phyloP scores from a whole-genome alignment of 2,113 vertebrate species.

The Nothobranchius furzeri region DNA sequence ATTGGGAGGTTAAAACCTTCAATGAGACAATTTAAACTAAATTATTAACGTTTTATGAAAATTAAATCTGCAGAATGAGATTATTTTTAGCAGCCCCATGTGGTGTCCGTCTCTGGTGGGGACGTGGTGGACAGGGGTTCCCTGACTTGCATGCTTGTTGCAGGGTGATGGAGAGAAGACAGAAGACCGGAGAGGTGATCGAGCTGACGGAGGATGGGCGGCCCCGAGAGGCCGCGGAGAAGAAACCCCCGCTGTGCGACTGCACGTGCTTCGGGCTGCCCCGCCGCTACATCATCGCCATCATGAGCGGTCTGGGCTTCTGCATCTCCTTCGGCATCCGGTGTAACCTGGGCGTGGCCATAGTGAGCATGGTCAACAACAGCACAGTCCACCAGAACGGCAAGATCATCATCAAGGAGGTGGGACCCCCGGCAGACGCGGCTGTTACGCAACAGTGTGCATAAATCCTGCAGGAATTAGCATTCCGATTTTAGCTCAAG shows the following conservation, averaged over 20 bases:
- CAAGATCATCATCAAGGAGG: constrained; percentile 94
- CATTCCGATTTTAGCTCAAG: too few species aligned
- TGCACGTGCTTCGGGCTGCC: constrained; percentile 94
- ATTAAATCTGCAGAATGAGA: neutral
- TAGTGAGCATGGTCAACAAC: constrained; percentile 99
- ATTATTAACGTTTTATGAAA: neutral
- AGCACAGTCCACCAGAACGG: constrained; percentile 92
- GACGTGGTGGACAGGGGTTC: neutral
- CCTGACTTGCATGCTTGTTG: constrained; percentile 29
- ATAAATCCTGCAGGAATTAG: too few species aligned
- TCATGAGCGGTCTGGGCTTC: constrained; percentile 98
- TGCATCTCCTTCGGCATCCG: constrained; percentile 99
- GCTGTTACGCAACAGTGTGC: neutral
- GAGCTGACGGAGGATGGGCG: constrained; percentile 96
- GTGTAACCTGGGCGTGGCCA: constrained; percentile 98
- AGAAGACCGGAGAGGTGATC: constrained; percentile 89
- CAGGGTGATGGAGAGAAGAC: constrained; percentile 91
- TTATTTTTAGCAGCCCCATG: too few species aligned
- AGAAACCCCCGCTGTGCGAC: constrained; percentile 90
- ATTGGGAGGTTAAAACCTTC: too few species aligned
- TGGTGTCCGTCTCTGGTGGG: neutral
- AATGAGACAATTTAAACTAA: too few species aligned
- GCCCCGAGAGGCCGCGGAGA: constrained; percentile 83
- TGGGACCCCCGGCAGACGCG: constrained; percentile 68
- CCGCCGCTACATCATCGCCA: constrained; percentile 96